Conservation (phyloP, 2,113 vertebrate species). For the Thamnaconus septentrionalis region DNA sequence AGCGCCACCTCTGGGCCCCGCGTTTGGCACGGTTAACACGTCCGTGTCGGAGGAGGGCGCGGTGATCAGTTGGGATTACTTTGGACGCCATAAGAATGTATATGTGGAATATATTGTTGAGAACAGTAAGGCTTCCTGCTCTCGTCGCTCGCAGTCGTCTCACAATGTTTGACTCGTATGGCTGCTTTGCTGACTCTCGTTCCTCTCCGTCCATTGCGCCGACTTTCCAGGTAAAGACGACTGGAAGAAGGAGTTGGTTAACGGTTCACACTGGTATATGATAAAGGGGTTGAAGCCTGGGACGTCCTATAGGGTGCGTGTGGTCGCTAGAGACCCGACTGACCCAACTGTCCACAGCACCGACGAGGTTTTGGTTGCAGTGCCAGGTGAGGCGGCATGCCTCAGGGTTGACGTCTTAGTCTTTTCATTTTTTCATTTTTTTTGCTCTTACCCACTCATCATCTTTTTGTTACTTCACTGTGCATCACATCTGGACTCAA, state of each 20-base stretch:
- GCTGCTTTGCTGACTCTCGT: neutral
- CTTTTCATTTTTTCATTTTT: neutral
- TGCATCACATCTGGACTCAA: slow-evolving; percentile 7
- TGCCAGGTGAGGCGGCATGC: slow-evolving; percentile 86
- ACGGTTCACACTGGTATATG: slow-evolving; percentile 86
- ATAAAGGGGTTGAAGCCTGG: slow-evolving; percentile 93
- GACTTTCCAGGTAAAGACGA: slow-evolving; percentile 90
- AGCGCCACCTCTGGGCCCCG: slow-evolving; percentile 82
- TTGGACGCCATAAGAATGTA: slow-evolving; percentile 88
- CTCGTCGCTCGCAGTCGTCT: too few relatives aligned
- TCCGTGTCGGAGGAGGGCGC: slow-evolving; percentile 85
- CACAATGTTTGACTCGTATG: too few relatives aligned
- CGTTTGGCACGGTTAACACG: slow-evolving; percentile 86
- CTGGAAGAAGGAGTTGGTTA: slow-evolving; percentile 92
- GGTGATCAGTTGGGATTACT: slow-evolving; percentile 92
- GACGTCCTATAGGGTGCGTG: slow-evolving; percentile 89
- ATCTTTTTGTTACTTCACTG: slow-evolving; percentile 18
- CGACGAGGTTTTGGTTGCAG: slow-evolving; percentile 85
- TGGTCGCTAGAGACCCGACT: slow-evolving; percentile 87
- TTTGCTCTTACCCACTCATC: slow-evolving; percentile 2
- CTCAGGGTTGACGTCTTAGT: slow-evolving; percentile 42
- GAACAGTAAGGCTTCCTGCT: slow-evolving; percentile 85
- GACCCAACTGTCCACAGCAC: slow-evolving; percentile 82
- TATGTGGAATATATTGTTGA: slow-evolving; percentile 95
- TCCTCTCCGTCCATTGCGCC: slow-evolving; percentile 69